phyloP scores from a whole-genome alignment of 2,888 invertebrate genomes.

The Scelioninae gen. 1 region DNA sequence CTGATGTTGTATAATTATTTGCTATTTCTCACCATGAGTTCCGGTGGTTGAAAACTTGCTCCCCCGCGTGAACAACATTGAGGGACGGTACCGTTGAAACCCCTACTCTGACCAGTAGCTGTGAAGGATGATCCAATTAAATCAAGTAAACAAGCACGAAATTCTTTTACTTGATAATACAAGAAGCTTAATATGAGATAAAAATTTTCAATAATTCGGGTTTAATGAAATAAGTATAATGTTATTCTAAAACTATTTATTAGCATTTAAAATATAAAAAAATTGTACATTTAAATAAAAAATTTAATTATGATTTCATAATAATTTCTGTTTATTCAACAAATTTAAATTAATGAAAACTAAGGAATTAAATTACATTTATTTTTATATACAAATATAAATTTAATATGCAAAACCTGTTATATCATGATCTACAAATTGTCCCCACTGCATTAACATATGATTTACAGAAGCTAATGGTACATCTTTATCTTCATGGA shows the following conservation, averaged over 20 bases:
- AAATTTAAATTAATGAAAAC: too few species aligned
- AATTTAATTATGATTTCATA: too few species aligned
- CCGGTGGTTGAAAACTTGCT: conserved; percentile 86
- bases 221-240: too few species aligned
- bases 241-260: too few species aligned
- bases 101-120: conserved; percentile 90
- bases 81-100: conserved; percentile 92
- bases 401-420: conserved; percentile 84
- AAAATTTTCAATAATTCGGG: conserved; percentile 3
- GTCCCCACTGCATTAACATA: conserved; percentile 96
- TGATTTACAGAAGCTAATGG: conserved; percentile 89
- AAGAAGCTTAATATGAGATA: neutral
- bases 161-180: conserved; percentile 1
- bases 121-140: conserved; percentile 42
- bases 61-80: conserved; percentile 90
- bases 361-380: neutral
- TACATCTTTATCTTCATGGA: conserved; percentile 88
- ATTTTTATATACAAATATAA: neutral
- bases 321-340: too few species aligned
- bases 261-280: too few species aligned
- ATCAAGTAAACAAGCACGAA: conserved; percentile 24
- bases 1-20: neutral
- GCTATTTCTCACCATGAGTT: conserved; percentile 86
- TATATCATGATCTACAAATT: conserved; percentile 95
- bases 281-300: too few species aligned